These are phyloP conservation scores for Melieria omissa DNA, from an alignment of 2,888 invertebrate genomes.

Conservation along the genomic window DNA sequence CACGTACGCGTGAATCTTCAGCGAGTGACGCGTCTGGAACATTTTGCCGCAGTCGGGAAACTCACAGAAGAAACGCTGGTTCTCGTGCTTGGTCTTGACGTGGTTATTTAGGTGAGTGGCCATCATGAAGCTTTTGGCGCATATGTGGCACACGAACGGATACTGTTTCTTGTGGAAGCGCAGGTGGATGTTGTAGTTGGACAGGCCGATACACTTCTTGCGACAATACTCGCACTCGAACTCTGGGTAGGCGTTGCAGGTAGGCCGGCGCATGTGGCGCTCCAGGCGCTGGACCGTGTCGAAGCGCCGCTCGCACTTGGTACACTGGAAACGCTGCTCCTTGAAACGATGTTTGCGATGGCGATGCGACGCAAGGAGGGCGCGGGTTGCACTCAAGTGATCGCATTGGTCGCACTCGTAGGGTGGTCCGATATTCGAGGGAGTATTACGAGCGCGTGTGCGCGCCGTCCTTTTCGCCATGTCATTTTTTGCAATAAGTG, in stretches of 20 bases:
- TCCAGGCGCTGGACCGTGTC: slow-evolving; percentile 34
- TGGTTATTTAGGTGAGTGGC: slow-evolving; percentile 44
- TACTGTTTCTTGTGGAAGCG: slow-evolving; percentile 48
- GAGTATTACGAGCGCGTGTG: slow-evolving; percentile 9
- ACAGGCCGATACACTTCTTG: slow-evolving; percentile 41
- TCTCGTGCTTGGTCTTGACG: slow-evolving; percentile 47
- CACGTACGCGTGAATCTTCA: slow-evolving; percentile 45
- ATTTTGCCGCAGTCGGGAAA: slow-evolving; percentile 42
- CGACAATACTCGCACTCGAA: slow-evolving; percentile 45
- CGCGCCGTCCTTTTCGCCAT: background rate
- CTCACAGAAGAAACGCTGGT: slow-evolving; percentile 45
- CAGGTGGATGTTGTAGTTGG: slow-evolving; percentile 47
- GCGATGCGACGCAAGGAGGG: slow-evolving; percentile 45
- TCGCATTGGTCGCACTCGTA: slow-evolving; percentile 45
- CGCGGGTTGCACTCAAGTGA: slow-evolving; percentile 35
- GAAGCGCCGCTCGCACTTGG: slow-evolving; percentile 42
- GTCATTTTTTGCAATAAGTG: background rate
- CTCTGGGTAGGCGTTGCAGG: slow-evolving; percentile 44
- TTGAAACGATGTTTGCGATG: slow-evolving; percentile 46
- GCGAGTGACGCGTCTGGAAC: slow-evolving; percentile 44
- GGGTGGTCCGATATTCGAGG: slow-evolving; percentile 35
- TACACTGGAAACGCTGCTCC: slow-evolving; percentile 33
- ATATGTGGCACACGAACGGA: slow-evolving; percentile 45
- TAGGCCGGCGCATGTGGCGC: slow-evolving; percentile 40
- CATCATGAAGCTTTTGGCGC: slow-evolving; percentile 47